Base-by-base conservation (phyloP, 2,888 invertebrate species). In the Cryptophagus acutangulus region DNA sequence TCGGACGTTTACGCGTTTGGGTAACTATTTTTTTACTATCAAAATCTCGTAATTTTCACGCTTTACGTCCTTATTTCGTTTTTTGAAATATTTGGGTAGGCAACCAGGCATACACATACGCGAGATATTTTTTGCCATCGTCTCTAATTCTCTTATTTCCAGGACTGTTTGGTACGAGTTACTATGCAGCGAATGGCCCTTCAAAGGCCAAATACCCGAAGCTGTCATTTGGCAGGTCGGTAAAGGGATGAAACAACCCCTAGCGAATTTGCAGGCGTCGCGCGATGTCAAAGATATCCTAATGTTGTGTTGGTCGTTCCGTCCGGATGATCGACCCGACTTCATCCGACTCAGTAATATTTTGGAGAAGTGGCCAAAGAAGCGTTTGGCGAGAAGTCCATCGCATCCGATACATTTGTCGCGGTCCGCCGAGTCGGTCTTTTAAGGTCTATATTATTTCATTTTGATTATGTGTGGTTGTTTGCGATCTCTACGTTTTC, bases 161-260 rank as follows among this genome's bases (percentile, higher is more conserved):
- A 92, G 96, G 35, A 97, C 97, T 39, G 92, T 99, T 18, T 99
- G 96, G 96, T 99, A 94, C 70, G 99, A 99, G 73, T 73, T 99
- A 40, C 74, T 97, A 37, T 93, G 92, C 62, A 92, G 93, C 2
- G 94, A 95, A 62, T 96, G 92, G 81, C 96, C 97, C 2, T 96
- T 94, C 71, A 89, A 90, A 67, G 84, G 84, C 10, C 89, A 92
- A 65, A 88, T 93, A 10, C 87, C 95, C 0, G 96, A 99, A 69
- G 84, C 93, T 2, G 85, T 97, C 45, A 95, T 99, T 61, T 99
- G 94, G 93, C 93, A 94, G 68, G 94, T 96, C 33, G 97, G 97
- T 3, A 87, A 88, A 62, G 97, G 97, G 40, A 87, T 93, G 75
- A 96, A 96, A 63, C 95, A 94, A 69, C 86, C 95, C 17, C 76